Conservation (phyloP, 2,797 vertebrate genomes). For the Lepilemur ruficaudatus region DNA sequence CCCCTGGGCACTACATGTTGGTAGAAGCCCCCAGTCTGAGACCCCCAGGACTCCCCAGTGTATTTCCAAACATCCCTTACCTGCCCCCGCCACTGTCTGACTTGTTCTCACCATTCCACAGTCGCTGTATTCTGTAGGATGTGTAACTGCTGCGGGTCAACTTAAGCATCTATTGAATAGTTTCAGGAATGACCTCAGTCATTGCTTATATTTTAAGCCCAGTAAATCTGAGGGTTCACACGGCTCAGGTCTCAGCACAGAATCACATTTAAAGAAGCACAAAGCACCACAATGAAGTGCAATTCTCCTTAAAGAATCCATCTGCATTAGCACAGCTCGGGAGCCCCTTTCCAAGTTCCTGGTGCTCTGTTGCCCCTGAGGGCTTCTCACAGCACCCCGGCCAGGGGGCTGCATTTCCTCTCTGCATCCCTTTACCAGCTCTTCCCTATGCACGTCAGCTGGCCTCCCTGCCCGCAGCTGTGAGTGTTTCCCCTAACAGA, state of each 20-base stretch:
- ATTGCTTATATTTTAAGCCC: background rate
- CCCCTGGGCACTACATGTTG: too few relatives aligned
- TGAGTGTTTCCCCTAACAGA: background rate
- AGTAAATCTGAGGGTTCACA: background rate
- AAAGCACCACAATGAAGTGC: background rate
- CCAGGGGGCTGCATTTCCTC: too few relatives aligned
- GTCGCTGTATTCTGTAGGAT: background rate
- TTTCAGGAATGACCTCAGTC: background rate
- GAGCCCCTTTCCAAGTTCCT: too few relatives aligned
- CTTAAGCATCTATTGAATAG: background rate
- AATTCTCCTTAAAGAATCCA: too few relatives aligned
- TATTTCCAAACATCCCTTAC: background rate
- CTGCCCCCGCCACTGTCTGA: background rate
- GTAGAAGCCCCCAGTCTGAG: background rate
- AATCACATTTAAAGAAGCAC: background rate
- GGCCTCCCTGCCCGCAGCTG: too few relatives aligned
- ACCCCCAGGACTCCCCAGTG: background rate
- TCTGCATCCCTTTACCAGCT: background rate
- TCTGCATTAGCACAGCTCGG: too few relatives aligned
- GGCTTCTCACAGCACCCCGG: too few relatives aligned
- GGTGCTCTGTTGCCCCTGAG: too few relatives aligned
- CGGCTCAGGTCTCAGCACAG: background rate
- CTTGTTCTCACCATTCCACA: background rate
- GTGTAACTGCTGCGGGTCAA: background rate
- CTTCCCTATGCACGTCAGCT: background rate